Evolutionary conservation across 2,888 invertebrate species (phyloP), one percentile per base, ranked within the genome.

Genomic region (Hedya salicella): DNA sequence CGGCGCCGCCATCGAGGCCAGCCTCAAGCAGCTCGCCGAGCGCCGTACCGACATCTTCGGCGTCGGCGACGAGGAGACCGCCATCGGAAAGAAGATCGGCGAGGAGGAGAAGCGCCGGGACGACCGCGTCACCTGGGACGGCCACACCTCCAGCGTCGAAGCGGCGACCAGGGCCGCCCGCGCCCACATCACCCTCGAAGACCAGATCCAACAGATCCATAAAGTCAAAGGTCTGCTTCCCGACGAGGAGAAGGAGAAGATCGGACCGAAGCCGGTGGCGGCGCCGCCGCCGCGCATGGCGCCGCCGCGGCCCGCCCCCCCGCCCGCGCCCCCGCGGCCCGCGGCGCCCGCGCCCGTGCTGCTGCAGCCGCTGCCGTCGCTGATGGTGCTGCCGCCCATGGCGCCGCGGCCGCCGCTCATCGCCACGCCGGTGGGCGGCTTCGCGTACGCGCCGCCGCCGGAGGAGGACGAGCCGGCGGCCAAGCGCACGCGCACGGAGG

Each of bases 1-100:
- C n/a, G 91, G 97, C 57, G 95, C 97, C 25, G 97, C 98, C n/a
- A 98, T 99, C 78, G 98, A 98, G 82, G 97, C 97, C 44, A 98
- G 97, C 80, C 95, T 99, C 81, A 98, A 98, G 0, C 69, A 90
- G 89, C 93, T 99, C 78, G 99, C 99, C 0, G 99, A 99, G 85
- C 95, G 99, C 74, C 98, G 99, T 96, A 99, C 99, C 0, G 99
- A 99, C 94, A 99, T 99, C 89, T 99, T 99, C 92, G 99, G 99
- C 90, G 97, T 98, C 69, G 99, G 99, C 66, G 98, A 98, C 85
- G 99, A 99, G 86, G 99, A 99, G 93, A 99, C 99, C 0, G 97
- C 98, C 21, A 99, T 99, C 83, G 99, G 99, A 93, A 98, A 98
- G 92, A 99, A 99, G 93, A 96, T 98, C 69, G 98, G 98, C 1